Conservation (phyloP, 2,888 invertebrate species). For the Tridacna gigas region DNA sequence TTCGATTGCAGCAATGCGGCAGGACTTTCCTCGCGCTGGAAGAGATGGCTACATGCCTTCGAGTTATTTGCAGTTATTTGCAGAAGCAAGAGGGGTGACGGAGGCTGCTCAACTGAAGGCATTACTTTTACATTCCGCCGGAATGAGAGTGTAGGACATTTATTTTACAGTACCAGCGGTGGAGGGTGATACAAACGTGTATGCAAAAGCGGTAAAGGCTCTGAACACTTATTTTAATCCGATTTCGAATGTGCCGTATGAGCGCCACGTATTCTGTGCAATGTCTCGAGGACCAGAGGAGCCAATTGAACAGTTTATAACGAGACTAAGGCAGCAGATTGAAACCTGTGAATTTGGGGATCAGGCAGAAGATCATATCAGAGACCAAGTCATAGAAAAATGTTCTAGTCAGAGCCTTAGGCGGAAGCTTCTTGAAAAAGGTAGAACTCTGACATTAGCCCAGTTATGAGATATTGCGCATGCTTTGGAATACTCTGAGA, state of each 20-base stretch:
- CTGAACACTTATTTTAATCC: background rate
- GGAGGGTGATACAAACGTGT: background rate
- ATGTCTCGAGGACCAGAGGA: background rate
- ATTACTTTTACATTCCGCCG: background rate
- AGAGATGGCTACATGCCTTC: background rate
- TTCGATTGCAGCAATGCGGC: too few species aligned
- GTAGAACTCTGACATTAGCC: constrained; percentile 34
- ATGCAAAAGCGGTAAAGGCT: background rate
- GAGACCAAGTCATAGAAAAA: constrained; percentile 46
- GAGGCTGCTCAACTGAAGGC: background rate
- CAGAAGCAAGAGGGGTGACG: too few species aligned
- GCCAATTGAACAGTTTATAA: background rate
- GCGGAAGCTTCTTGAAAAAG: constrained; percentile 46
- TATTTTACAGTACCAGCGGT: background rate
- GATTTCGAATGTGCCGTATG: background rate
- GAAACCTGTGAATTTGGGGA: background rate
- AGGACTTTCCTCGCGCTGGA: too few species aligned
- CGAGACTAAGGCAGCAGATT: background rate
- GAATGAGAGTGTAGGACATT: background rate
- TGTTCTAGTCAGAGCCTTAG: constrained; percentile 36
- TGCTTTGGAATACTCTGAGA: background rate
- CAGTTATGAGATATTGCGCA: constrained; percentile 17
- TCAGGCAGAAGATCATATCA: background rate
- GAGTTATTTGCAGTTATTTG: too few species aligned
- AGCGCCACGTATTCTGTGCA: background rate